Evolutionary conservation across 1,140 invertebrate genomes (phyloP).

Genomic region (Ganaspis sp.): DNA sequence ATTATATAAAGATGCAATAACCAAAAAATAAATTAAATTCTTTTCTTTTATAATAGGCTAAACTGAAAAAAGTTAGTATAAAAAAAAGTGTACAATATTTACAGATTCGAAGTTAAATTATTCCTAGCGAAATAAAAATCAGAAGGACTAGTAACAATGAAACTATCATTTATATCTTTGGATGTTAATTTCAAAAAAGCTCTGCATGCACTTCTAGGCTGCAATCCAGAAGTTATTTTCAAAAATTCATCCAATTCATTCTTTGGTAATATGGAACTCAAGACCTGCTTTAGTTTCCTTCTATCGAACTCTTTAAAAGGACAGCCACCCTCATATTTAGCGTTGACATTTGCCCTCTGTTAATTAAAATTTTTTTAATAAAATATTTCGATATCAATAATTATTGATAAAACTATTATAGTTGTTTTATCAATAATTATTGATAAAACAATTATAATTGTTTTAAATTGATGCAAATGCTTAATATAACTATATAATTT

Average conservation of each 20-base stretch:
- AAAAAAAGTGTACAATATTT: not conserved
- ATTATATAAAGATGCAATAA: not conserved
- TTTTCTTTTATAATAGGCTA: not conserved
- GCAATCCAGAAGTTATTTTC: constrained; percentile 33
- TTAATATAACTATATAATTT: no score
- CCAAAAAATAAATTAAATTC: not conserved
- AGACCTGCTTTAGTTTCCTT: constrained; percentile 70
- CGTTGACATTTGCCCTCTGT: constrained; percentile 65
- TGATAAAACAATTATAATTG: no score
- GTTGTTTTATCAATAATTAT: constrained; percentile 24
- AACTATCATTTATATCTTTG: constrained; percentile 47
- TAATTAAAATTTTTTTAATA: constrained; percentile 47
- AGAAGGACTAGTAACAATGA: constrained; percentile 61
- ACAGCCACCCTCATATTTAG: constrained; percentile 79
- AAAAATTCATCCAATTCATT: constrained; percentile 54
- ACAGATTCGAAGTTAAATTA: constrained; percentile 40
- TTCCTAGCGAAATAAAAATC: constrained; percentile 66
- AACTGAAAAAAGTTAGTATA: not conserved
- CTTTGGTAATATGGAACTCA: constrained; percentile 65
- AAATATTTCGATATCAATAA: constrained; percentile 30
- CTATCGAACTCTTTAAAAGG: constrained; percentile 79
- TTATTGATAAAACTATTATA: not conserved
- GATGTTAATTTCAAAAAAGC: constrained; percentile 56
- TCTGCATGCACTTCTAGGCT: constrained; percentile 61
- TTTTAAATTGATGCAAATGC: no score